Percentiles rank a stretch among this genome's conserved stretches.
Conservation (phyloP, 2,888 invertebrate species). For the Polyommatus iphigenia region DNA sequence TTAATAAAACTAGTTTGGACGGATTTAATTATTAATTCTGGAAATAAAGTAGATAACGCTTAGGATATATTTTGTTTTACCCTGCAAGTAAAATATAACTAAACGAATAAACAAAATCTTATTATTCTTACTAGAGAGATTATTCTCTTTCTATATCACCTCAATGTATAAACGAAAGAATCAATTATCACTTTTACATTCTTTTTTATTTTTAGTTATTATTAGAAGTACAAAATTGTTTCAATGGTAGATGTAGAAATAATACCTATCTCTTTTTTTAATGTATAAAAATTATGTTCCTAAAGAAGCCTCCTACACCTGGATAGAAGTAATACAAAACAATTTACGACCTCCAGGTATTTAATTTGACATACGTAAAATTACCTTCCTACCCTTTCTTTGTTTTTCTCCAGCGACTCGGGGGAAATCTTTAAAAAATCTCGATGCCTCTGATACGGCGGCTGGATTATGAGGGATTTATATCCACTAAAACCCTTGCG, state of each 20-base stretch:
- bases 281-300: background rate
- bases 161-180: too few species aligned
- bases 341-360: conserved; percentile 9
- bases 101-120: too few species aligned
- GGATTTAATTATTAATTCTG: background rate
- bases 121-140: too few species aligned
- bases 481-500: conserved; percentile 18
- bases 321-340: background rate
- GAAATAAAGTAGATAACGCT: too few species aligned
- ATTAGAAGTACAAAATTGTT: background rate
- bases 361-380: conserved; percentile 21
- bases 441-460: conserved; percentile 9
- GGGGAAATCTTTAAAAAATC: conserved; percentile 21
- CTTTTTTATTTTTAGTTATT: too few species aligned
- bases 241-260: background rate
- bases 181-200: too few species aligned
- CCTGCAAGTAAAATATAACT: too few species aligned
- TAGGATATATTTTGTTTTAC: too few species aligned
- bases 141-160: too few species aligned
- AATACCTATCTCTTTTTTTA: background rate
- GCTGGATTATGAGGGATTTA: conserved; percentile 21
- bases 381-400: conserved; percentile 19
- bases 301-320: background rate
- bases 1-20: background rate
- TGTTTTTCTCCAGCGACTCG: conserved; percentile 9